Percentiles rank a stretch among this genome's conserved stretches.
These are phyloP conservation scores for Drosophila punjabiensis DNA, from an alignment of 1,140 invertebrate genomes.

Conservation along the genomic window DNA sequence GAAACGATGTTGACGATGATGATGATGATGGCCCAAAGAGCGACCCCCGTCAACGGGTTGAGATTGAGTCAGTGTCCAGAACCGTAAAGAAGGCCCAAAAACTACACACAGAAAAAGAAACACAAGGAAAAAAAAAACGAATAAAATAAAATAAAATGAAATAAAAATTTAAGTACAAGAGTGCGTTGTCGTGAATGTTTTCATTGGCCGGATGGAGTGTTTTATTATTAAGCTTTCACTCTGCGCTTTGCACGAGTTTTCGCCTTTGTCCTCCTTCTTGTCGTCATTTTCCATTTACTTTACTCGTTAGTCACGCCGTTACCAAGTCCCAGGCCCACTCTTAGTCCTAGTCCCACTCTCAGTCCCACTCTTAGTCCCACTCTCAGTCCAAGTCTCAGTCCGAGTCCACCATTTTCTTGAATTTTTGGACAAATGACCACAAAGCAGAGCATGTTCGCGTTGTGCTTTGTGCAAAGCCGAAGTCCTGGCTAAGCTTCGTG, in stretches of 20 bases:
- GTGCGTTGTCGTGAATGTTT: constrained; percentile 19
- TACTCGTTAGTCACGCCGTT: constrained; percentile 19
- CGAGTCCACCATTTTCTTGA: constrained; percentile 5
- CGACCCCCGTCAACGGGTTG: constrained; percentile 36
- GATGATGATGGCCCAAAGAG: constrained; percentile 8
- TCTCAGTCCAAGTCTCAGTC: neutral
- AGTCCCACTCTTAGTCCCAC: neutral
- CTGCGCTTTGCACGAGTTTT: constrained; percentile 11
- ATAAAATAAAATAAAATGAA: neutral
- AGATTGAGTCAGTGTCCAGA: constrained; percentile 11
- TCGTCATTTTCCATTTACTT: constrained; percentile 36
- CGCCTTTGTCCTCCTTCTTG: constrained; percentile 11
- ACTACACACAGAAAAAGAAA: constrained; percentile 11
- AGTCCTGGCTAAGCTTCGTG: constrained; percentile 2
- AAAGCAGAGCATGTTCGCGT: constrained; percentile 9
- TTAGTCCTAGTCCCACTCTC: neutral
- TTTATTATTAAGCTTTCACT: constrained; percentile 63
- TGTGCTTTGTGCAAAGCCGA: neutral
- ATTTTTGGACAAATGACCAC: constrained; percentile 54
- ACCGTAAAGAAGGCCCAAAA: constrained; percentile 11
- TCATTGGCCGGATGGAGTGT: constrained; percentile 33
- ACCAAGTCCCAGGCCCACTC: neutral
- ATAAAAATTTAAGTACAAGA: constrained; percentile 54
- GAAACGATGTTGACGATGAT: neutral
- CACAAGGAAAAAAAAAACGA: constrained; percentile 22